These are phyloP conservation scores for Sminthopsis crassicaudata DNA, from an alignment of 2,113 vertebrate genomes.

Conservation along the genomic window DNA sequence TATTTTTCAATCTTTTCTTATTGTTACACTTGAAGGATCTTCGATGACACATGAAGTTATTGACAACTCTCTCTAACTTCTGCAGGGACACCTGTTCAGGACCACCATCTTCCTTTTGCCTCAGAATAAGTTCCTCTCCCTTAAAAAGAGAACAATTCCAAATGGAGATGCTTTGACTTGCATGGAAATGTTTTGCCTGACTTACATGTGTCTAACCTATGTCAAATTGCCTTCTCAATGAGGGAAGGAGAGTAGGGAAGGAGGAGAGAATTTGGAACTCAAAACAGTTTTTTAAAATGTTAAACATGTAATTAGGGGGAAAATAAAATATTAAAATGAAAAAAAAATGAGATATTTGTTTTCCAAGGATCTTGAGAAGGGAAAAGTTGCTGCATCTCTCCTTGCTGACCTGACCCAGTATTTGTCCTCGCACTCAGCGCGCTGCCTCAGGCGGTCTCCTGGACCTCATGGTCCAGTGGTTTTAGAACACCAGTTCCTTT, in stretches of 20 bases:
- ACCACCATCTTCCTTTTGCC: not conserved
- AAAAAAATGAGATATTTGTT: not conserved
- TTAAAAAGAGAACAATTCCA: not conserved
- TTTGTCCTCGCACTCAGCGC: not conserved
- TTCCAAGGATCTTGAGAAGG: not conserved
- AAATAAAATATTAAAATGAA: not conserved
- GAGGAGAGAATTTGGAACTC: not conserved
- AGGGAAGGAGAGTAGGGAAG: no score
- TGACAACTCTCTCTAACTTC: not conserved
- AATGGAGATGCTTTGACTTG: not conserved
- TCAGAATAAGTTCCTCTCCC: not conserved
- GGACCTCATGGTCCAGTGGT: constrained; percentile 13
- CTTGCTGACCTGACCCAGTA: not conserved
- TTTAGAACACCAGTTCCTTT: constrained; percentile 44
- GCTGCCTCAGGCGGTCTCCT: not conserved
- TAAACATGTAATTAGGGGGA: not conserved
- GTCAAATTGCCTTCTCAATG: not conserved
- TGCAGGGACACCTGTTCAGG: not conserved
- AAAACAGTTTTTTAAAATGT: not conserved
- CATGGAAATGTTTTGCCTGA: not conserved
- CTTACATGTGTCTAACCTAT: not conserved
- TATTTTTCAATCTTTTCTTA: not conserved
- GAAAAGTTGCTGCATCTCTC: not conserved
- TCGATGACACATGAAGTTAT: not conserved
- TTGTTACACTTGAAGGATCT: not conserved